Evolutionary conservation across 37 sponge, comb jelly and placozoan genomes (phyloP), one percentile per base, ranked within the genome.

Genomic region (Halichondria panicea): DNA sequence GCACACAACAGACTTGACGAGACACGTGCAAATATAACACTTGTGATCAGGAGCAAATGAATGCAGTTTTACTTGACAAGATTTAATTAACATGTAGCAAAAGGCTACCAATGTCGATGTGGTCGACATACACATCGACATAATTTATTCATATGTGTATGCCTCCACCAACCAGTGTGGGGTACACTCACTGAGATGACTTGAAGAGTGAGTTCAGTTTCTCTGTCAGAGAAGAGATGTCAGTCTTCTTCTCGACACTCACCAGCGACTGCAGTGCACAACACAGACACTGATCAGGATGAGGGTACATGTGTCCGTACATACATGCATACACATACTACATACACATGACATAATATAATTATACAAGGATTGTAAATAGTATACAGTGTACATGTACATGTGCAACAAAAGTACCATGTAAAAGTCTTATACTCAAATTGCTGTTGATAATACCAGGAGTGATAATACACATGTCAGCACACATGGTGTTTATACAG

Each of bases 141-240:
- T n/a, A n/a, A n/a, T n/a, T n/a, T n/a, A n/a, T n/a, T n/a, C n/a
- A n/a, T n/a, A n/a, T n/a, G n/a, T n/a, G n/a, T n/a, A n/a, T n/a
- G n/a, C n/a, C n/a, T n/a, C n/a, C n/a, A n/a, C n/a, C n/a, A n/a
- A n/a, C n/a, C n/a, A n/a, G n/a, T n/a, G n/a, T n/a, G n/a, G n/a
- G n/a, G n/a, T n/a, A 34, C 19, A 43, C 75, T 38, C 37, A 84
- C 84, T 67, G 54, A 45, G 70, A 57, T 36, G 42, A 43, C 43
- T 71, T 71, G 72, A 77, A 77, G 1, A 85, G 54, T 27, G 61
- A 32, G 15, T 21, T 28, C 25, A 85, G 72, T 34, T 78, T 77
- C 3, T 71, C 79, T 0, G 55, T 25, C 4, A 85, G 24, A 1
- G 71, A 78, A n/a, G 72, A 52, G 8, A 77, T 64, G 48, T 84